phyloP scores from a whole-genome alignment of 1,140 invertebrate species.

The Drosophila seguyi region DNA sequence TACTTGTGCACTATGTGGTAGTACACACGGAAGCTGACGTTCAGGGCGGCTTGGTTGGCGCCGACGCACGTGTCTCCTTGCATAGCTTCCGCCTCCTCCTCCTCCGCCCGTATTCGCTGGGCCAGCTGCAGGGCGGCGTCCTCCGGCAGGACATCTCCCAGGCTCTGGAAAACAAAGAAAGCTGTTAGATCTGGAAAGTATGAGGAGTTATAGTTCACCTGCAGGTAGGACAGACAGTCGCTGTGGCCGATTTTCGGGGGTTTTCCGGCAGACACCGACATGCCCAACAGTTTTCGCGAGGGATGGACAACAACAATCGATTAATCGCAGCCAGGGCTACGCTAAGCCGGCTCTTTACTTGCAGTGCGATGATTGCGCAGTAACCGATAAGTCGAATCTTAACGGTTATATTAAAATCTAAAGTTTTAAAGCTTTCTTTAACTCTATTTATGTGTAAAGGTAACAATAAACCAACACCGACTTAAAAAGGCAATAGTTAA shows the following conservation, averaged over 20 bases:
- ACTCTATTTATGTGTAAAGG: no score
- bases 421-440: not conserved
- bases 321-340: conserved; percentile 1
- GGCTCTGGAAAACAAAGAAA: conserved; percentile 15
- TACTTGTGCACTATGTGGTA: conserved; percentile 70
- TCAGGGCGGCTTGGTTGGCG: conserved; percentile 66
- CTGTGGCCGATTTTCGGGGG: conserved; percentile 27
- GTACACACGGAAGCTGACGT: conserved; percentile 69
- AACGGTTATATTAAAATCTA: not conserved
- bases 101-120: conserved; percentile 43
- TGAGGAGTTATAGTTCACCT: conserved; percentile 22
- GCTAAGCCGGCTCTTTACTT: not conserved
- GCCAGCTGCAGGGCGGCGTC: conserved; percentile 58
- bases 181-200: not conserved
- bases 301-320: not conserved
- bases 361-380: not conserved
- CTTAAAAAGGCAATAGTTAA: no score
- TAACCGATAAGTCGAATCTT: not conserved
- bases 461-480: no score
- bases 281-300: conserved; percentile 19
- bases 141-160: conserved; percentile 58
- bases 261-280: conserved; percentile 39
- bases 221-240: conserved; percentile 54
- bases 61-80: conserved; percentile 32
- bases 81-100: conserved; percentile 35